These are phyloP conservation scores for Phyllostomus hastatus DNA, from an alignment of 2,113 vertebrate species.

Conservation along the genomic window DNA sequence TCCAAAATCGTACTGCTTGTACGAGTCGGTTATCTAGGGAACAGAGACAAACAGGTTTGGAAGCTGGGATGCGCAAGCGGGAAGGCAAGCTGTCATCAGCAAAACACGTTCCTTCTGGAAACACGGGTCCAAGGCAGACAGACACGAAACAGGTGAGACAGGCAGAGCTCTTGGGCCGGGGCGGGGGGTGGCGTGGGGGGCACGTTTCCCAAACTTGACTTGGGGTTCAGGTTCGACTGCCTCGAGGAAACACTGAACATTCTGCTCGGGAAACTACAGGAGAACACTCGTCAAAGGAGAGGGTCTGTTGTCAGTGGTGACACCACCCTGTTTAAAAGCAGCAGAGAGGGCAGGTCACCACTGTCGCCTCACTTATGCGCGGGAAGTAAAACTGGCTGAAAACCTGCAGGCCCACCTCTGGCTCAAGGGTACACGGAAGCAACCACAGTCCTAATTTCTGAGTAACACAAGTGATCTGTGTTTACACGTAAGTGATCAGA, in stretches of 20 bases:
- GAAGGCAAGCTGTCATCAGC: not conserved
- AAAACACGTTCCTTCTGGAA: not conserved
- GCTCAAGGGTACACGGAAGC: not conserved
- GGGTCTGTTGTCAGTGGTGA: not conserved
- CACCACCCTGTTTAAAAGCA: not conserved
- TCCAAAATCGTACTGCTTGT: slow-evolving; percentile 92
- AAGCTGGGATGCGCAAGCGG: rapidly evolving
- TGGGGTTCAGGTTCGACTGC: not conserved
- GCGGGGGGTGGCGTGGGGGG: not conserved
- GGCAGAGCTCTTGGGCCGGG: not conserved
- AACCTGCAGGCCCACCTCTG: rapidly evolving
- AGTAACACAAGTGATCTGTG: not conserved
- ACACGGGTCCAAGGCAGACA: not conserved
- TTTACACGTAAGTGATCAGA: not conserved
- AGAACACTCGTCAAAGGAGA: not conserved
- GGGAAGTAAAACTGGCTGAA: not conserved
- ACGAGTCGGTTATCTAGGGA: slow-evolving; percentile 90
- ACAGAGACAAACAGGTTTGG: not conserved
- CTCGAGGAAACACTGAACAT: not conserved
- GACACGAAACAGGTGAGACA: not conserved
- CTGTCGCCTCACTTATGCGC: not conserved
- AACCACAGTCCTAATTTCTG: not conserved
- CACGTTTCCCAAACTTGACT: not conserved
- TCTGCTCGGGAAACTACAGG: not conserved
- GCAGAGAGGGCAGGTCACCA: not conserved